Evolutionary conservation across 2,113 vertebrate species (phyloP), one percentile per base, ranked within the genome.

Genomic region (Panthera tigris): DNA sequence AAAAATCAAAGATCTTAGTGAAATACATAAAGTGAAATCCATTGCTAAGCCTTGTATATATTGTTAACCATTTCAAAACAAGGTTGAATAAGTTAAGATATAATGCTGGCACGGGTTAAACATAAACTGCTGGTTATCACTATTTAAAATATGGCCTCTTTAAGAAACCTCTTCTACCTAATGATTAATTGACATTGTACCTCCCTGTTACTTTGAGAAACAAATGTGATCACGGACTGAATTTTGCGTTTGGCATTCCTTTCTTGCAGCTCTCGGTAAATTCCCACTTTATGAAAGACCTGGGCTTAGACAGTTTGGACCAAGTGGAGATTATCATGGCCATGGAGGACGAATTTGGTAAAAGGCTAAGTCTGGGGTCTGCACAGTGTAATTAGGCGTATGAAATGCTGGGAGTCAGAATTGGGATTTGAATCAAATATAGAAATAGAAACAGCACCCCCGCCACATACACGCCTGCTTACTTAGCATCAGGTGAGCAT

Each of bases 251-350:
- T 33, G 3, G 0, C 83, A 57, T 96, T 90, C 33, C 33, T 80
- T 73, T 79, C 86, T 97, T 96, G 0, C 96, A 99, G 99, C 99
- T 99, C 87, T 98, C 99, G 4, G 98, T 98, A 0, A 90, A 98
- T 36, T 99, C 99, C 84, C 99, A 99, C 98, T 99, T 99, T 97
- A 99, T 99, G 99, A 99, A 99, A 93, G 99, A 99, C 97, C 98
- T 99, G 98, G 99, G 99, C 29, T 97, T 99, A 98, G 99, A 99
- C 99, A 99, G 99, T 95, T 98, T 99, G 98, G 99, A 99, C 99
- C 99, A 99, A 98, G 99, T 99, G 98, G 99, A 99, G 97, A 99
- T 99, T 96, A 99, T 99, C 98, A 99, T 99, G 99, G 99, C 99
- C 81, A 99, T 99, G 99, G 99, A 99, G 91, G 99, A 99, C 2